A percentile compares a stretch with the other conserved stretches of the same genome.
Evolutionary conservation across 92 coral and sea anemone species (phyloP).

Genomic region (Montipora capitata): DNA sequence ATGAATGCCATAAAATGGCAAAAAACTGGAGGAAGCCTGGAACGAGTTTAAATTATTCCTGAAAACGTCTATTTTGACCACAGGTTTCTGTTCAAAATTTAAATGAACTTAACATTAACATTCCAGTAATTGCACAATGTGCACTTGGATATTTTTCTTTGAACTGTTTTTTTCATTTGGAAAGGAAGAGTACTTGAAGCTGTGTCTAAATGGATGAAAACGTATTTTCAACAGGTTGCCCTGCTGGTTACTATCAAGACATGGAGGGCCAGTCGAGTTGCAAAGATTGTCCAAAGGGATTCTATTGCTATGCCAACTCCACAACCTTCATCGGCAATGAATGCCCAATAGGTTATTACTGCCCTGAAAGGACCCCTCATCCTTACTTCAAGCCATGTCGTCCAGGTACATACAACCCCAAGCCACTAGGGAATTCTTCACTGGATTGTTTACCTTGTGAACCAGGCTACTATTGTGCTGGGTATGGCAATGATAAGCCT

Average conservation of each 20-base stretch:
- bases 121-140: no score
- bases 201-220: no score
- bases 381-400: conserved; percentile 82
- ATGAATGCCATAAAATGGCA: no score
- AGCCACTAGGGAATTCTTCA: conserved; percentile 84
- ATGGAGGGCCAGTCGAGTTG: conserved; percentile 87
- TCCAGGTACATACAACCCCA: conserved; percentile 94
- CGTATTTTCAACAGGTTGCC: conserved; percentile 75
- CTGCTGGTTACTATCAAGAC: conserved; percentile 91
- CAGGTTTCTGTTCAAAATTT: no score
- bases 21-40: not conserved
- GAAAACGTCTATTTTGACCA: no score
- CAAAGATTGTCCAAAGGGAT: conserved; percentile 90
- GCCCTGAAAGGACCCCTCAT: conserved; percentile 84
- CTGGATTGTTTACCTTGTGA: conserved; percentile 87
- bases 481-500: conserved; percentile 87
- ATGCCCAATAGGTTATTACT: conserved; percentile 94
- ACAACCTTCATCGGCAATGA: conserved; percentile 78
- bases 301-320: conserved; percentile 93
- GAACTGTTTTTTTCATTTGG: not conserved
- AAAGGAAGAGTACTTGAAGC: no score
- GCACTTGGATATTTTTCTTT: not conserved
- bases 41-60: no score
- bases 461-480: conserved; percentile 88
- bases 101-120: no score